phyloP scores from a whole-genome alignment of 2,888 invertebrate species.

The Pomacea canaliculata region DNA sequence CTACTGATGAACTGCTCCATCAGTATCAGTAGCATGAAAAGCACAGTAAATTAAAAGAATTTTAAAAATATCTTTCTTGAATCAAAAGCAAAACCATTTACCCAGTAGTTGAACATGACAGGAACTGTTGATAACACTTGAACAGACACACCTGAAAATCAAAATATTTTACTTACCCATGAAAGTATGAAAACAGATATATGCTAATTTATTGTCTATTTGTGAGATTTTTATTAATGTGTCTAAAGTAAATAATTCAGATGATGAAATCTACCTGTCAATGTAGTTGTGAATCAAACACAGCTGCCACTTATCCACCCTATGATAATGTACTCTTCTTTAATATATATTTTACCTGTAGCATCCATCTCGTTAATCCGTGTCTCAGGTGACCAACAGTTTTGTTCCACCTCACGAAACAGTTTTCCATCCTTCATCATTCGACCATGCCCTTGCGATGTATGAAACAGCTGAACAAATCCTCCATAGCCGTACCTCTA shows the following conservation, averaged over 20 bases:
- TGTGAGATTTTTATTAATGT: not conserved
- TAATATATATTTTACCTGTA: conserved; percentile 56
- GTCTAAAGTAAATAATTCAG: not conserved
- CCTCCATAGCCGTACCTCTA: conserved; percentile 74
- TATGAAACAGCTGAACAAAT: conserved; percentile 71
- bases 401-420: conserved; percentile 73
- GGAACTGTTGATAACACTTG: conserved; percentile 75
- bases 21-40: too few species aligned
- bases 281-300: too few species aligned
- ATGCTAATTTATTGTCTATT: too few species aligned
- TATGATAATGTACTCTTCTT: too few species aligned
- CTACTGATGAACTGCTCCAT: too few species aligned
- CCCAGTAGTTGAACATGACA: conserved; percentile 76
- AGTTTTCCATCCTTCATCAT: conserved; percentile 73
- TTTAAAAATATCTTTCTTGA: too few species aligned
- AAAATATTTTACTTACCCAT: not conserved
- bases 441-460: conserved; percentile 64
- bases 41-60: too few species aligned
- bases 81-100: conserved; percentile 48
- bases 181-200: not conserved
- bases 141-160: conserved; percentile 69
- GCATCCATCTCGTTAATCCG: conserved; percentile 73
- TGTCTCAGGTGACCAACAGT: conserved; percentile 72
- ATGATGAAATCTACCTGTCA: not conserved
- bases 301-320: too few species aligned